These are phyloP conservation scores for Drosophila ercepeae DNA, from an alignment of 1,140 invertebrate genomes.

Conservation along the genomic window DNA sequence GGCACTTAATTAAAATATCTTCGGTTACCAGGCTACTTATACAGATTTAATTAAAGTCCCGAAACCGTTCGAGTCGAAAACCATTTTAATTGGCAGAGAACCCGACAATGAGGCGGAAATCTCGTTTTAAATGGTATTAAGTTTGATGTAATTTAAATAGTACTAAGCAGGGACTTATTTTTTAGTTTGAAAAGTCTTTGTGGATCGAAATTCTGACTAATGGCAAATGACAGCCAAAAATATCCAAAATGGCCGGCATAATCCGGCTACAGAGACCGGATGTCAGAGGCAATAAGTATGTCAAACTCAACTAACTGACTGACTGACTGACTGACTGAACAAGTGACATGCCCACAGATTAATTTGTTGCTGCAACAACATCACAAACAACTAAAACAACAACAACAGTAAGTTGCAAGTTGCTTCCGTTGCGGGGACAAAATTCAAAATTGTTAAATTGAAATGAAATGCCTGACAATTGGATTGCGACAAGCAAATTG, in stretches of 20 bases:
- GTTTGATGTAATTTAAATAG: too few relatives aligned
- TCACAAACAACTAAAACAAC: conserved; percentile 8
- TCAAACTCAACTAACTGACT: conserved; percentile 19
- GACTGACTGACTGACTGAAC: conserved; percentile 14
- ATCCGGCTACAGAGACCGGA: conserved; percentile 26
- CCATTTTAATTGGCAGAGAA: conserved; percentile 4
- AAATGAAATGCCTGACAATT: conserved; percentile 79
- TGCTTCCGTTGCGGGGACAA: conserved; percentile 46
- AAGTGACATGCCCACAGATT: conserved; percentile 48
- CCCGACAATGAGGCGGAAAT: too few relatives aligned
- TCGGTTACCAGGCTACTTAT: neutral
- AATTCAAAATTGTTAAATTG: conserved; percentile 77
- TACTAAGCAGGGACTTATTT: too few relatives aligned
- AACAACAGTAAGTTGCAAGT: conserved; percentile 31
- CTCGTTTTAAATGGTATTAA: too few relatives aligned
- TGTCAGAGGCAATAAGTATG: conserved; percentile 43
- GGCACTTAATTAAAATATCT: conserved; percentile 18
- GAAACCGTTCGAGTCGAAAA: neutral
- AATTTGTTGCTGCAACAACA: conserved; percentile 33
- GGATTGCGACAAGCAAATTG: conserved; percentile 66
- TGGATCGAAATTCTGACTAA: too few relatives aligned
- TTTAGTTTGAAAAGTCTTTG: too few relatives aligned
- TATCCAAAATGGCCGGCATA: conserved; percentile 22
- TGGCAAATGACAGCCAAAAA: conserved; percentile 4
- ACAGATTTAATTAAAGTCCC: neutral